Conservation (phyloP, 2,888 invertebrate species). For the Oxystoma pomonae region DNA sequence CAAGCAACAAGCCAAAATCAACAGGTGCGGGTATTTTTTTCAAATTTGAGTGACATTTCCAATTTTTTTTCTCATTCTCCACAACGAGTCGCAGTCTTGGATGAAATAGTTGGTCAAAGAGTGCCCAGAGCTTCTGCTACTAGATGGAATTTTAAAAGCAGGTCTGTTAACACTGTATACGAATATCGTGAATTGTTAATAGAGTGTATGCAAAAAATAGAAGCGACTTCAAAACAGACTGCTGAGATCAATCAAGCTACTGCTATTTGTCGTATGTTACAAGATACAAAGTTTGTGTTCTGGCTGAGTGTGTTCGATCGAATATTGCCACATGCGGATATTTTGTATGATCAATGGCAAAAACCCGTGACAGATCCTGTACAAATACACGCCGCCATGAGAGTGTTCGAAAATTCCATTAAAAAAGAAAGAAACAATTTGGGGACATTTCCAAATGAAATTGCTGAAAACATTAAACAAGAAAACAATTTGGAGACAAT, state of each 20-base stretch:
- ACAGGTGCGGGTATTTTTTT: constrained; percentile 7
- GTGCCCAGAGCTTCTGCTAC: constrained; percentile 4
- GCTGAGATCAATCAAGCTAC: constrained; percentile 11
- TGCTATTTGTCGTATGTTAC: constrained; percentile 8
- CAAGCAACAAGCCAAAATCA: background rate
- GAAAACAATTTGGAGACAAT: no score
- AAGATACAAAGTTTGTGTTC: constrained; percentile 11
- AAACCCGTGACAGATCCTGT: no score
- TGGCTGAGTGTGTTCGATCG: no score
- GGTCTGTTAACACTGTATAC: constrained; percentile 4
- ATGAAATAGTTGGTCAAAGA: constrained; percentile 14
- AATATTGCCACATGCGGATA: no score
- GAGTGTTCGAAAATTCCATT: no score
- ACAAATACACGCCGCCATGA: no score
- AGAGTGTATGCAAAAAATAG: constrained; percentile 26
- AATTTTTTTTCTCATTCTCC: constrained; percentile 9
- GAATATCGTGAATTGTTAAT: constrained; percentile 25
- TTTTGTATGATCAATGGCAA: no score
- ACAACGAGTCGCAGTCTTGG: constrained; percentile 10
- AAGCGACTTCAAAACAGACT: constrained; percentile 7
- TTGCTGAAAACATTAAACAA: no score
- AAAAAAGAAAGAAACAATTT: no score
- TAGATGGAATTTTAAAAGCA: constrained; percentile 9
- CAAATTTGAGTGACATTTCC: constrained; percentile 6
- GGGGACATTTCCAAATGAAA: no score